These are phyloP conservation scores for Physella acuta DNA, from an alignment of 1,140 invertebrate species.

Conservation along the genomic window DNA sequence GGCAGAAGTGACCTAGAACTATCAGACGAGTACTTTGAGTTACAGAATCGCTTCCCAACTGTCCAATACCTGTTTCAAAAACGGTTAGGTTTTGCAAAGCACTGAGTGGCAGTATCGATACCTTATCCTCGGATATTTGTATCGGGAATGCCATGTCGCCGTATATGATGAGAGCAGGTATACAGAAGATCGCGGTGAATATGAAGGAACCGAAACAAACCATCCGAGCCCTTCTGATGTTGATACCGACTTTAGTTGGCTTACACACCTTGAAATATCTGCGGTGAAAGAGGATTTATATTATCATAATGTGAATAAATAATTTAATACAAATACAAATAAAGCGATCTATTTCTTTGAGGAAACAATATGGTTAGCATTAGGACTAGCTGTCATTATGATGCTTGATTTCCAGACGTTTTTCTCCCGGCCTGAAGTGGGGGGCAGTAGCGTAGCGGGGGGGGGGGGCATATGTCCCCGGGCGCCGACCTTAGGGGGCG, in stretches of 20 bases:
- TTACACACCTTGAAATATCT: constrained; percentile 46
- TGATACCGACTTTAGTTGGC: constrained; percentile 35
- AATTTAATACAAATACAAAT: too few relatives aligned
- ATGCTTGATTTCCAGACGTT: too few relatives aligned
- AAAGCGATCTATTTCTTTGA: too few relatives aligned
- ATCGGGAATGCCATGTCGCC: constrained; percentile 32
- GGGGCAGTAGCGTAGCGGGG: too few relatives aligned
- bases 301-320: too few relatives aligned
- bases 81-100: background rate
- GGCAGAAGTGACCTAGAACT: constrained; percentile 21
- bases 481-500: too few relatives aligned
- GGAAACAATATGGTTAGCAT: too few relatives aligned
- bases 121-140: background rate
- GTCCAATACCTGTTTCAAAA: background rate
- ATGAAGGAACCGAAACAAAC: constrained; percentile 34
- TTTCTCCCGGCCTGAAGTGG: too few relatives aligned
- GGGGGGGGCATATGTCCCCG: too few relatives aligned
- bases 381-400: too few relatives aligned
- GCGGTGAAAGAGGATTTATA: background rate
- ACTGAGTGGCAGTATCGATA: background rate
- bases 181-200: constrained; percentile 30
- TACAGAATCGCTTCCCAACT: background rate
- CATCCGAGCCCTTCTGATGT: constrained; percentile 28
- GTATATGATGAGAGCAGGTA: constrained; percentile 41
- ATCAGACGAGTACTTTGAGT: background rate